A percentile compares a stretch with the other conserved stretches of the same genome.
phyloP scores from a whole-genome alignment of 2,888 invertebrate genomes.

The Netelia inedita region DNA sequence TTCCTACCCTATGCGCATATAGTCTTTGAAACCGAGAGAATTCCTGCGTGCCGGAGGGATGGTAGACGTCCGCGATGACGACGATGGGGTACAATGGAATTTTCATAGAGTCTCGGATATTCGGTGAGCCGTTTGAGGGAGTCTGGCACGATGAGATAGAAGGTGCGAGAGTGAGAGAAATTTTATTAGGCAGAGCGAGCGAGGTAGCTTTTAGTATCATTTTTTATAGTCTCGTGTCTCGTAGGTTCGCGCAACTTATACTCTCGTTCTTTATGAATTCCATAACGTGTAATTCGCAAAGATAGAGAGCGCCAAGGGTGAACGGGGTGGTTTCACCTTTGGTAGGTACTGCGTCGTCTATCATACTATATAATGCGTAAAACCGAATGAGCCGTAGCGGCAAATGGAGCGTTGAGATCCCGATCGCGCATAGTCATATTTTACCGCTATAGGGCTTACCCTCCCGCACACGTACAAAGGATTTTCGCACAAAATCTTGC shows the following conservation, averaged over 20 bases:
- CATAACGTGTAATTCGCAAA: conserved; percentile 28
- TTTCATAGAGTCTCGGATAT: conserved; percentile 41
- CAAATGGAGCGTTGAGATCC: conserved; percentile 61
- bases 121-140: conserved; percentile 13
- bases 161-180: background rate
- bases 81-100: conserved; percentile 46
- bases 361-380: conserved; percentile 41
- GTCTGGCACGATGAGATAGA: conserved; percentile 12
- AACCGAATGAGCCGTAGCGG: conserved; percentile 48
- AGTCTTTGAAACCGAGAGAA: conserved; percentile 8
- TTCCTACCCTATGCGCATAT: background rate
- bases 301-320: background rate
- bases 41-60: background rate
- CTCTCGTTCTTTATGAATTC: conserved; percentile 13
- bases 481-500: conserved; percentile 38
- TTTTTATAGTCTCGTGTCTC: conserved; percentile 10
- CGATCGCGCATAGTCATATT: conserved; percentile 46
- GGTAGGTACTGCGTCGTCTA: conserved; percentile 10
- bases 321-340: background rate
- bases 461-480: conserved; percentile 27
- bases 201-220: conserved; percentile 18
- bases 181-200: background rate
- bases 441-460: conserved; percentile 44
- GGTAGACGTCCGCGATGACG: background rate
- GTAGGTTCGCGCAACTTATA: conserved; percentile 28